These are phyloP conservation scores for Diplosoma virens DNA, from an alignment of 23 tunicate genomes.

Conservation along the genomic window DNA sequence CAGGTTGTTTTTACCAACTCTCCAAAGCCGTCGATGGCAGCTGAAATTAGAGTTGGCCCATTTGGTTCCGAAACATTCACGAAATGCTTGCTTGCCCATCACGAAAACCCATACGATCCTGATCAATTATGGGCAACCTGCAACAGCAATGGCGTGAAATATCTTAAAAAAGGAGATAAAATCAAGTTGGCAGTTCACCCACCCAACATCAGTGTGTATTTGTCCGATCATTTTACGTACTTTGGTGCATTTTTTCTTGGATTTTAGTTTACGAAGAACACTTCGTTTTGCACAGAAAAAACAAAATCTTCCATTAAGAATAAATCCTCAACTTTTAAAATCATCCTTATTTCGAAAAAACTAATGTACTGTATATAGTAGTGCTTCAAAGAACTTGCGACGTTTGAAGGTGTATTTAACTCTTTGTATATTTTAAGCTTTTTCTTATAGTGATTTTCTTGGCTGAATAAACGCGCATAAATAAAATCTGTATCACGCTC, in stretches of 20 bases:
- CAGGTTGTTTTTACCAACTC: conserved; percentile 21
- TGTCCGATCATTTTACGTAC: conserved; percentile 13
- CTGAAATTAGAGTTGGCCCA: conserved; percentile 22
- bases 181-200: conserved; percentile 28
- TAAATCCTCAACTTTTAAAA: too few relatives aligned
- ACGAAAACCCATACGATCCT: background rate
- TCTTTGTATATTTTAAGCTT: too few relatives aligned
- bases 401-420: too few relatives aligned
- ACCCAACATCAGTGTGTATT: background rate
- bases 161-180: conserved; percentile 5
- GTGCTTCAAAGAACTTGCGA: too few relatives aligned
- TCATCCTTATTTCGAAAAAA: too few relatives aligned
- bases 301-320: too few relatives aligned
- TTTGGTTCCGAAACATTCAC: conserved; percentile 4
- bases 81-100: conserved; percentile 12
- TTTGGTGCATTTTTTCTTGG: conserved; percentile 46
- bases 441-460: too few relatives aligned
- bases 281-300: too few relatives aligned
- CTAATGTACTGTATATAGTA: too few relatives aligned
- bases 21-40: background rate
- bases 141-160: conserved; percentile 17
- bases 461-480: too few relatives aligned
- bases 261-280: background rate
- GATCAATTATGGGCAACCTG: background rate
- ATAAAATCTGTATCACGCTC: too few relatives aligned